Base-by-base conservation (phyloP, 2,113 vertebrate genomes). In the pig (Sus scrofa) region DNA sequence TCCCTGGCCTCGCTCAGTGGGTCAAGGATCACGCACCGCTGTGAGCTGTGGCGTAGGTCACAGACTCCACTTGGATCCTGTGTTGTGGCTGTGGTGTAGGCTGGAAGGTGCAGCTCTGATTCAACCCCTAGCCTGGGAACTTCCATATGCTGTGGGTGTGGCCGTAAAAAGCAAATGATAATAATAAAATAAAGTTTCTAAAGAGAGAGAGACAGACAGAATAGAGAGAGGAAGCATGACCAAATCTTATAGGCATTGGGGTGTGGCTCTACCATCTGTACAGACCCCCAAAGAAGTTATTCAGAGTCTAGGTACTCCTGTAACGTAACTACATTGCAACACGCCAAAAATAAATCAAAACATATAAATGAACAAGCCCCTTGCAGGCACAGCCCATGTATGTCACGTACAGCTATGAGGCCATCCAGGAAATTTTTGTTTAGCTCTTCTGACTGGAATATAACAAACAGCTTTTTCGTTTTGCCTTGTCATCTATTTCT, bases 401-500 rank as follows among this genome's bases (percentile, higher is more conserved):
- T 58, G 37, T 87, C 78, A 79, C 0, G 0, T 56, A 62, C 78
- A 58, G 73, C 18, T 9, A 8, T 1, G 5, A 32, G 62, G 27
- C 44, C 95, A 4, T 62, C 79, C 78, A 88, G 86, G 63, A 94
- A 91, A 74, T 16, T 34, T 79, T 16, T 58, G 44, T 74, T 95
- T 37, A 82, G 79, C 7, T n/a, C 11, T 78, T 96, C 27, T 96
- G 82, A 71, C 82, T 50, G 83, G 37, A 81, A 89, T 54, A 26
- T 63, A 78, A 91, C 95, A 93, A 88, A 91, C 10, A 39, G 65
- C 74, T 81, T 95, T 92, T 86, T 13, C 34, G 94, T 97, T 98
- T 96, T 98, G 95, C 95, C 98, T 98, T 95, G 94, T 98, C 96
- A 97, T 97, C 96, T 97, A 11, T 94, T 98, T 98, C 96, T 96